Base-by-base conservation (phyloP, 2,888 invertebrate genomes). In the Protula sp. region DNA sequence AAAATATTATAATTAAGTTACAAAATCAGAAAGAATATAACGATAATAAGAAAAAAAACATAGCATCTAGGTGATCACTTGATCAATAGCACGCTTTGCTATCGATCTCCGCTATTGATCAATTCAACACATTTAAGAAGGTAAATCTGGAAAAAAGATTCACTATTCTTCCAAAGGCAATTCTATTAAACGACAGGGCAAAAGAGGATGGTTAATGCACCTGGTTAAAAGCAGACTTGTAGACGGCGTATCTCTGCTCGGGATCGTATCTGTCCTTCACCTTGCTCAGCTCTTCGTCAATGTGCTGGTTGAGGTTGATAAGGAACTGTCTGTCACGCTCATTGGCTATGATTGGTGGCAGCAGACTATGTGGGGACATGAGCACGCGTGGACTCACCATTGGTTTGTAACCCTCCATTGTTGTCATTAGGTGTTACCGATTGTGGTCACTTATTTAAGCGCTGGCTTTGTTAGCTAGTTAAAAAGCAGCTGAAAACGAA, bases 261-360 rank as follows among this genome's bases (percentile, higher is more conserved):
- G 70, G 71, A 61, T 75, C 73, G 31, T 64, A 57, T 4, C 62
- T 45, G 31, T 73, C 68, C 4, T 38, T 38, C 24, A 76, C 66
- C 58, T 73, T 70, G 3, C 54, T 57, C 52, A 77, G 55, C 59
- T 79, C 79, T 22, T 66, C 30, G 26, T 75, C 73, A 31, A 79
- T 76, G 60, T 71, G 75, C 1, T 67, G 67, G 62, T 70, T 75
- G 30, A 79, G 58, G 9, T 70, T 65, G 24, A 64, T 62, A 3
- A 79, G 64, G 60, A 79, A 79, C 28, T 63, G 59, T 29, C 74
- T 60, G 65, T 79, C 78, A 4, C 63, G 58, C 54, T 72, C 74
- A 65, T 65, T 74, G 3, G 72, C 74, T n/a, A 76, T 72, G 47
- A 79, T 77, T 2, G 79, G 77, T 47, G 79, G 79, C 24, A 78